Base-by-base conservation (phyloP, 2,797 vertebrate species). In the Coregonus ussuriensis region DNA sequence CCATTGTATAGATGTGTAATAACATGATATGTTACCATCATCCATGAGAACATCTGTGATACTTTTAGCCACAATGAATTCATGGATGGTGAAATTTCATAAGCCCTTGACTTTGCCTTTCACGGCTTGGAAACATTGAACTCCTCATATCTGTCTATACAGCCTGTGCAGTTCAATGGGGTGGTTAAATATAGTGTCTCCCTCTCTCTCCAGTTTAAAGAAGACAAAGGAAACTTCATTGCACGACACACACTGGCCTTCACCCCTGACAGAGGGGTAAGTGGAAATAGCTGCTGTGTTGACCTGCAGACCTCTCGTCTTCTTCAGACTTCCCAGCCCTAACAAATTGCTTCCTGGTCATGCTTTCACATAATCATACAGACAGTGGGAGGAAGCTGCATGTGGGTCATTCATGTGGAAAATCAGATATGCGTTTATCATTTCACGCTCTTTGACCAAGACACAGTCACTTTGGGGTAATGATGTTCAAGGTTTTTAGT, bases 261-360 rank as follows among this genome's bases (percentile, higher is more conserved):
- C 75, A 85, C 82, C 80, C 84, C 75, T 82, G 85, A 85, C 77
- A 88, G 52, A 79, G 63, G 84, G 72, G 72, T 81, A 83, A 88
- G 79, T 89, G 86, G 84, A 91, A 89, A 84, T 88, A 87, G 88
- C 81, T 89, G 87, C 77, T 62, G 71, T 78, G 79, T 71, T 89
- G 89, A 91, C 91, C 89, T 79, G 68, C 82, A 81, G 86, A 75
- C 66, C 79, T 63, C 54, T 37, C 5, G 25, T 76, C 76, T 78
- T 82, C 76, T 86, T 79, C 76, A 85, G 80, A 77, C 85, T 85
- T 89, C 82, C 81, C 83, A 83, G 84, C 78, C 83, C 84, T 90
- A 87, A 89, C 88, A 89, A 91, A 93, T 91, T 88, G 89, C 89
- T 93, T 93, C 93, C 93, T 89, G 90, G 90, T 92, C 91, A 92